Evolutionary conservation across 1,140 invertebrate genomes (phyloP), one percentile per base, ranked within the genome.

Genomic region (Drosophila sproati): DNA sequence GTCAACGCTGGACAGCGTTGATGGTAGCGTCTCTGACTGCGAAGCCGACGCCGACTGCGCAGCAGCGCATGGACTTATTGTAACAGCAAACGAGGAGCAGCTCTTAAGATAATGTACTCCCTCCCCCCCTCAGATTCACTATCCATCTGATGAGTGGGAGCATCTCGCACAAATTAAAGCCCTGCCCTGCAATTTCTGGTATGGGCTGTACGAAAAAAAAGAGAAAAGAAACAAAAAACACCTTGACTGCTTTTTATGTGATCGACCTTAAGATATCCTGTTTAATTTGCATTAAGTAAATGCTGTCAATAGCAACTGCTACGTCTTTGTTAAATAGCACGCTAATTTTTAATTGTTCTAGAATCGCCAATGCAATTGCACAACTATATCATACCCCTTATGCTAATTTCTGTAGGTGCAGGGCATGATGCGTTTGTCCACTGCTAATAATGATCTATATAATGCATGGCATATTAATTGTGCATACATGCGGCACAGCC

Each of bases 41-140:
- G 57, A 48, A 45, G n/a, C 39, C 48, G 43, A 39, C 70, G 47
- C 4, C 32, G 37, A 45, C 73, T 67, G 73, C 55, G 77, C 60
- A 45, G 61, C 60, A 20, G 39, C 59, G 57, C 45, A 4, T 62
- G 77, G 83, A 88, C 80, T 88, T 88, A 87, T 88, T 83, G 80
- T 88, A 60, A 64, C 55, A 74, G 75, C 61, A 64, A 60, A 78
- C 48, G 71, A 73, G 63, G 43, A 52, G 61, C 66, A 56, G 69
- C 77, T 74, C 73, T 80, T 80, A 71, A 88, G 83, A 87, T 87
- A 87, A 88, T 87, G 83, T 83, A 56, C 62, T 45, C 32, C 63
- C 47, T 28, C 35, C 39, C 50, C 34, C 54, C 51, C 39, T 6
- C 62, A 7, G 31, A 48, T 4, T 37, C 41, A 6, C 37, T 45